A percentile compares a stretch with the other conserved stretches of the same genome.
Conservation (phyloP, 2,797 vertebrate species). For the Sebastes reedi region DNA sequence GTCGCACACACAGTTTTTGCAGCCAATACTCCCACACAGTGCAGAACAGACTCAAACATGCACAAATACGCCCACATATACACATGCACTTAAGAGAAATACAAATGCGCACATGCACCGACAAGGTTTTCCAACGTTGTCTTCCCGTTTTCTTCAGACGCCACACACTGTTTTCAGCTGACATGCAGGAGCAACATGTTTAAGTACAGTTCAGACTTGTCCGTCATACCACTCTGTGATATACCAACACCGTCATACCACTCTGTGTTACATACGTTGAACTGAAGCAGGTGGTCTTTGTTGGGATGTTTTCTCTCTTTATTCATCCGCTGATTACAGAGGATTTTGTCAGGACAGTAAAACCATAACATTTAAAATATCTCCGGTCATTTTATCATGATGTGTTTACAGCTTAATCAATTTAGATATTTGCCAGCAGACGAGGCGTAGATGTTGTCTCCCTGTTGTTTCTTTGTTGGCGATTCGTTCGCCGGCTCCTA, state of each 20-base stretch:
- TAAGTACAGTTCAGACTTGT: not conserved
- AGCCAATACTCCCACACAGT: conserved; percentile 29
- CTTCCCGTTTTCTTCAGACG: conserved; percentile 22
- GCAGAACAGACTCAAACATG: conserved; percentile 1
- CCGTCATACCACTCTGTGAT: not conserved
- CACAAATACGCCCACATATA: conserved; percentile 14
- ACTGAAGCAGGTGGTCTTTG: not conserved
- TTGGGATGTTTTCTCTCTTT: not conserved
- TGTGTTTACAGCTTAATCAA: not conserved
- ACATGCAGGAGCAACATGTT: conserved; percentile 34
- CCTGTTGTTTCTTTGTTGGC: too few species aligned
- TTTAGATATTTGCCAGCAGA: not conserved
- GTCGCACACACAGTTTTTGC: not conserved
- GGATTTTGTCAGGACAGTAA: not conserved
- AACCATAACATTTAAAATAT: not conserved
- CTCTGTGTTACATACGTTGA: not conserved
- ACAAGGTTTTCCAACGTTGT: not conserved
- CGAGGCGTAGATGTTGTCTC: not conserved
- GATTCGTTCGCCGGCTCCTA: too few species aligned
- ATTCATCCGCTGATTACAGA: not conserved
- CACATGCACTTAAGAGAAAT: not conserved
- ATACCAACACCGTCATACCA: not conserved
- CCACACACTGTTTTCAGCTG: not conserved
- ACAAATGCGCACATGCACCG: not conserved
- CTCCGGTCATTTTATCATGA: not conserved